Base-by-base conservation (phyloP, 2,888 invertebrate genomes). In the Itoplectis maculator region DNA sequence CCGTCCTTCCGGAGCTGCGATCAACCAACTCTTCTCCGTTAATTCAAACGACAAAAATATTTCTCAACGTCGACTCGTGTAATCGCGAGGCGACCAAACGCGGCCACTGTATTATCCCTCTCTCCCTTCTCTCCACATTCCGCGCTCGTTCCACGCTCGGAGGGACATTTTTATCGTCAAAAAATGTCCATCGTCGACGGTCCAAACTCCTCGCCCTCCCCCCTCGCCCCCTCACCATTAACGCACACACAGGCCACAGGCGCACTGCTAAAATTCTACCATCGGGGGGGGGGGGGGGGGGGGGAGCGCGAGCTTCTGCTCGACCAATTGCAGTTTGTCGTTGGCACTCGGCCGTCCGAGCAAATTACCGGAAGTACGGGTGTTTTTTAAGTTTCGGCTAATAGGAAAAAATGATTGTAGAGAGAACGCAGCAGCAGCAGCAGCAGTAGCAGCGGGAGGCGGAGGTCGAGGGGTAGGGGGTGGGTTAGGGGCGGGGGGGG, bases 311-410 rank as follows among this genome's bases (percentile, higher is more conserved):
- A 77, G 72, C 82, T 82, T 84, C 81, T 75, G 84, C 73, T 68
- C 73, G 69, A 56, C 79, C 79, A 77, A 85, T 82, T 82, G 85
- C 81, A 81, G 81, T 82, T 81, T 84, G 82, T 79, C 75, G 82
- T 63, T 83, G 42, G 35, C 40, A 42, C 56, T 40, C 51, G 79
- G 82, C 84, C 84, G 84, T 86, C 85, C 86, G 87, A 87, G 74
- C 84, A 78, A 89, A 89, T 89, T 89, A 89, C 88, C 89, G 89
- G 89, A 89, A 89, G 87, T 88, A 86, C 89, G 87, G 88, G 87
- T 88, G 88, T 89, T 89, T 90, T 89, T 82, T 89, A 90, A 90
- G 89, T 90, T 90, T 88, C 87, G 84, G 87, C 88, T 90, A 90
- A 90, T 90, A 90, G 90, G 89, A 90, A 89, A 90, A 90, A 90